Conservation (phyloP, 2,797 vertebrate species). For the Molossus alvarezi region DNA sequence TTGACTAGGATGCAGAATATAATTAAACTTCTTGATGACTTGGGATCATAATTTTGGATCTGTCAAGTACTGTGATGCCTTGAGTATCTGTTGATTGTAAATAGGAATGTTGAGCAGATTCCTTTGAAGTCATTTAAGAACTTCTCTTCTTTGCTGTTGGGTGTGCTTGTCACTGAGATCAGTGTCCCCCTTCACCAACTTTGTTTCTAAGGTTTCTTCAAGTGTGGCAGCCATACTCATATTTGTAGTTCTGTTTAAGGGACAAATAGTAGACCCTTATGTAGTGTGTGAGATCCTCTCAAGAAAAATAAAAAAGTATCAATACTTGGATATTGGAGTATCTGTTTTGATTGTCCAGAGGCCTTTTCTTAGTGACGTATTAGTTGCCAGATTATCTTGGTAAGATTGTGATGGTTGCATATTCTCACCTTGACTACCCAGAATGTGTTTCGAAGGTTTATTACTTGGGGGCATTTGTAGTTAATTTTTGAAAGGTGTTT, state of each 20-base stretch:
- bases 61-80: not conserved
- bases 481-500: conserved; percentile 63
- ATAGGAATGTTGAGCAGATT: conserved; percentile 24
- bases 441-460: conserved; percentile 57
- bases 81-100: conserved; percentile 47
- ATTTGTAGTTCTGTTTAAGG: conserved; percentile 41
- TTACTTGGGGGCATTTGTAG: not conserved
- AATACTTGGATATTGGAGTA: not conserved
- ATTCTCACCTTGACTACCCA: conserved; percentile 34
- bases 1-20: conserved; percentile 52
- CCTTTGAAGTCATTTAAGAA: conserved; percentile 41
- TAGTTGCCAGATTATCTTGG: conserved; percentile 46
- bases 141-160: not conserved
- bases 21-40: conserved; percentile 57
- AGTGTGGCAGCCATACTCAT: conserved; percentile 13
- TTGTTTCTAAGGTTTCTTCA: not conserved
- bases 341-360: not conserved
- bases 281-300: not conserved
- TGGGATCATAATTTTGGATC: conserved; percentile 28
- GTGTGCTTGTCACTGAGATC: conserved; percentile 48
- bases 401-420: not conserved
- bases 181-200: not conserved
- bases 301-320: conserved; percentile 19
- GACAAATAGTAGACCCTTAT: not conserved
- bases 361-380: conserved; percentile 56